Base-by-base conservation (phyloP, 2,113 vertebrate species). In the Leuciscus idus region DNA sequence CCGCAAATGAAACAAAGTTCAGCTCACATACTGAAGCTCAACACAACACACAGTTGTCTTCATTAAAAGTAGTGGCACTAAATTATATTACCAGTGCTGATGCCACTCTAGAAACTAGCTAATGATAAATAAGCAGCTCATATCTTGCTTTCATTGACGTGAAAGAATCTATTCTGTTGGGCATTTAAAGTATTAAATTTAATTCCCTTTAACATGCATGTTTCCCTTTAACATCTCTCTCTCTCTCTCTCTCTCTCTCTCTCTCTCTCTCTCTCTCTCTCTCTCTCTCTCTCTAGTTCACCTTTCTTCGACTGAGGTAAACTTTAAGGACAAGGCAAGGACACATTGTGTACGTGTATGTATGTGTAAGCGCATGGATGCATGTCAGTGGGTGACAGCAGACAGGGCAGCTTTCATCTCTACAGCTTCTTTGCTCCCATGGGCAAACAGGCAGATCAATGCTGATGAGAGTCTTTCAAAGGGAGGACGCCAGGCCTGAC, bases 311-410 rank as follows among this genome's bases (percentile, higher is more conserved):
- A n/a, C 33, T 62, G 33, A 78, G 36, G 79, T 36, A 75, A 39
- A 81, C 8, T 30, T 21, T 39, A 36, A 83, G 52, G 62, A 46
- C 52, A 36, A n/a, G 46, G 52, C 72, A 82, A 81, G 78, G 68
- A 75, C 55, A 52, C 6, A 4, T 28, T 77, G 80, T 52, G 70
- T 62, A 2, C 1, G 74, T 64, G 12, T 13, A 7, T 74, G 68
- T 39, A 28, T 76, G 75, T 33, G 39, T 62, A 74, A 46, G n/a
- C 12, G 26, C 81, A 70, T 36, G 48, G 81, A 73, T 74, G 68
- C 68, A 26, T 73, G 82, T 84, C 81, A 84, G 68, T 64, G 46
- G 52, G 64, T 76, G 78, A 80, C 87, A 86, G 72, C 55, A 46
- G 72, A 46, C 52, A 33, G 61, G 30, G 39, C 4, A 73, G 15